Evolutionary conservation across 2,797 vertebrate species (phyloP), one percentile per base, ranked within the genome.

Genomic region (Smutsia gigantea): DNA sequence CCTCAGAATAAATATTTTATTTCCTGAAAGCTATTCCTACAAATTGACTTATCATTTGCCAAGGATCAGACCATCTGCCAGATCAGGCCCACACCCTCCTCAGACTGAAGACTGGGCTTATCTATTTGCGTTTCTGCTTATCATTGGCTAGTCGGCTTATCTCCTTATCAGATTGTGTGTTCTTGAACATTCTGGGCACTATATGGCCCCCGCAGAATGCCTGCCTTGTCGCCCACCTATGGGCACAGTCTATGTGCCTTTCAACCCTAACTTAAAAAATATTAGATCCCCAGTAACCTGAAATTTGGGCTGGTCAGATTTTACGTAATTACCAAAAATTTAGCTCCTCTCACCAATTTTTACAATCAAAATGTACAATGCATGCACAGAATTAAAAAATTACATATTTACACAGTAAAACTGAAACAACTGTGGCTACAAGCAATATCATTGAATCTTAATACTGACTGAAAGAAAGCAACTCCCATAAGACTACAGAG

Each of bases 81-180:
- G 46, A 75, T 34, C 19, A 69, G 55, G 17, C 64, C 13, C 23
- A n/a, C 29, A 2, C 10, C 39, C 57, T 39, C 34, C 78, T 14
- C 61, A 49, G 71, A 18, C 64, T 59, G 69, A 61, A 75, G 51
- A 86, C 87, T 46, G 23, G 82, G 74, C 83, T 95, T 66, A 85
- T 90, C 95, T 88, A 57, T 77, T 75, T 74, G 59, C 42, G 21
- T 68, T 78, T 74, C 79, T 71, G 21, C 69, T 93, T 57, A 61
- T 77, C 77, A 39, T 25, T 87, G 46, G 53, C 77, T 92, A 90
- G 93, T 46, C 92, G 46, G 37, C 1, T 97, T 77, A 96, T 94
- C 87, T 90, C 29, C 85, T 97, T 95, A 95, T 61, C 92, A 71
- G 92, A 83, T 49, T 90, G 75, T 17, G n/a, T 90, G 71, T 21